Evolutionary conservation across 2,113 vertebrate genomes (phyloP), one percentile per base, ranked within the genome.

Genomic region (Phrynocephalus versicolor): DNA sequence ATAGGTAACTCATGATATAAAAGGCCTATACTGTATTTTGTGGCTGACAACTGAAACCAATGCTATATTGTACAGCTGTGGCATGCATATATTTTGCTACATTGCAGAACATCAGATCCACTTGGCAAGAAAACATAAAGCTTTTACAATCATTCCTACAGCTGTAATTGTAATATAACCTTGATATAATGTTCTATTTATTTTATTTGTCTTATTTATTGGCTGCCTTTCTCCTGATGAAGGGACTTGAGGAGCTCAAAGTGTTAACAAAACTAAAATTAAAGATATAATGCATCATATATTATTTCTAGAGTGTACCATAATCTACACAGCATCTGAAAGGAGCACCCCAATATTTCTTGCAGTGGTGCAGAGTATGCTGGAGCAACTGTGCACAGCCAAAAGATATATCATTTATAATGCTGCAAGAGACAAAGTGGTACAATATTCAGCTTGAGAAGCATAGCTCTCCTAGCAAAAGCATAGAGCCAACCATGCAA

Each of bases 361-460:
- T 65, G 15, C 13, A 51, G 27, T 33, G 14, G 41, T 45, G n/a
- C n/a, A 37, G n/a, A 45, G 10, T 2, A 37, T 55, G 23, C 10
- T 10, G 2, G 23, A 35, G 45, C 70, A 64, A 2, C 41, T 79
- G 12, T 58, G 18, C 14, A 35, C 9, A 9, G 16, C 6, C 57
- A 0, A 55, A 2, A 23, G 3, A 27, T 2, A 37, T 18, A 30
- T 10, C n/a, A 10, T 16, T 5, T 12, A 16, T 2, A 27, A 19
- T 19, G 9, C 12, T 83, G 37, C 71, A 14, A 30, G 21, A 62
- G 30, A 16, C 16, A 13, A 39, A 6, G 16, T 12, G 55, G 35
- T 23, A 16, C 8, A 3, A 39, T 37, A 25, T 39, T 85, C 55
- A 7, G n/a, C 25, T 16, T 1, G 14, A 8, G 13, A 39, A 18